phyloP scores from a whole-genome alignment of 2,797 vertebrate genomes.

The Thaleichthys pacificus region DNA sequence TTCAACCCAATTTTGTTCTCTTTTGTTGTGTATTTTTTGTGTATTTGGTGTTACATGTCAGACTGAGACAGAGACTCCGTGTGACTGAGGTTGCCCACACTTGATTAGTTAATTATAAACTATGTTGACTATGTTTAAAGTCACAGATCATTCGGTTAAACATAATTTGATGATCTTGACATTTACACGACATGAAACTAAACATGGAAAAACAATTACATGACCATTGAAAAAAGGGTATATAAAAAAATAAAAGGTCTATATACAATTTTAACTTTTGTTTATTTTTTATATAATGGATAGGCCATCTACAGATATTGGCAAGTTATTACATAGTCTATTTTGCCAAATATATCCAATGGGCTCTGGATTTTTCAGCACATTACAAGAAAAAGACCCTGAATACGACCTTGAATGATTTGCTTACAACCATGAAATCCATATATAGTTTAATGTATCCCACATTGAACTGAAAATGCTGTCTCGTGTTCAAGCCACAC shows the following conservation, averaged over 20 bases:
- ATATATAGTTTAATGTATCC: slow-evolving; percentile 66
- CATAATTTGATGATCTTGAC: too few relatives aligned
- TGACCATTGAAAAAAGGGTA: neutral
- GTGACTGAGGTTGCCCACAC: neutral
- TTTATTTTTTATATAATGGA: slow-evolving; percentile 23
- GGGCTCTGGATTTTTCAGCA: slow-evolving; percentile 43
- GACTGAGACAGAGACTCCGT: neutral
- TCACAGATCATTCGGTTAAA: neutral
- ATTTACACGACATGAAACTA: too few relatives aligned
- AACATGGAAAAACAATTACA: neutral
- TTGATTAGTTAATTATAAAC: neutral
- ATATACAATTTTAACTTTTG: slow-evolving; percentile 10
- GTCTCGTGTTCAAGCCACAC: slow-evolving; percentile 69
- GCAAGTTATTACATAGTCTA: slow-evolving; percentile 11
- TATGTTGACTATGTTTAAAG: neutral
- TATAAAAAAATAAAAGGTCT: neutral
- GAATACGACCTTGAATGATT: slow-evolving; percentile 51
- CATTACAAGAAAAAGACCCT: slow-evolving; percentile 53
- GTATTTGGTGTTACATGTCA: slow-evolving; percentile 17
- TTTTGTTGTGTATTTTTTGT: slow-evolving; percentile 28
- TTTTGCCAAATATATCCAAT: slow-evolving; percentile 25
- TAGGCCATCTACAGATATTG: slow-evolving; percentile 11
- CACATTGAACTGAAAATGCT: slow-evolving; percentile 68
- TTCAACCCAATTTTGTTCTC: slow-evolving; percentile 30
- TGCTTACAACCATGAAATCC: slow-evolving; percentile 66